Percentiles rank a stretch among this genome's conserved stretches.
These are phyloP conservation scores for Zoroaster sp. DNA, from an alignment of 53 echinoderm and acorn worm species.

Conservation along the genomic window DNA sequence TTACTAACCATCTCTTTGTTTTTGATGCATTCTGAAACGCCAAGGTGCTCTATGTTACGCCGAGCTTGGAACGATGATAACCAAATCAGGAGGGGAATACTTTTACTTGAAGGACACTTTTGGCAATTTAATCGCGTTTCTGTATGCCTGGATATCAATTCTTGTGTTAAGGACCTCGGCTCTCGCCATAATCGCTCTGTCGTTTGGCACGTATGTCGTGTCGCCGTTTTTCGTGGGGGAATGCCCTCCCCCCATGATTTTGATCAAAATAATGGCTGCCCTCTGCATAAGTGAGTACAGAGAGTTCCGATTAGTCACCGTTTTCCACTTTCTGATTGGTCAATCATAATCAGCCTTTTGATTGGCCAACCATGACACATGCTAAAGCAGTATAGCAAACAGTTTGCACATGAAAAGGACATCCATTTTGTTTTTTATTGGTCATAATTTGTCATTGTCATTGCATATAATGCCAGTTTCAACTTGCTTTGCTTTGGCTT, in stretches of 20 bases:
- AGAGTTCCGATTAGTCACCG: background rate
- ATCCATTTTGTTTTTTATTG: no score
- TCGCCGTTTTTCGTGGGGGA: constrained; percentile 54
- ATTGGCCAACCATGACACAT: background rate
- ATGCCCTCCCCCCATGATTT: constrained; percentile 16
- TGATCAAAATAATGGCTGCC: constrained; percentile 51
- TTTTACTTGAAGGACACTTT: constrained; percentile 25
- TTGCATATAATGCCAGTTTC: no score
- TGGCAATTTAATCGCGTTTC: background rate
- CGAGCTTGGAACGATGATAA: constrained; percentile 43
- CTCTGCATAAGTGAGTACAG: constrained; percentile 61
- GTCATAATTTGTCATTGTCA: no score
- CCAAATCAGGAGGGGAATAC: constrained; percentile 47
- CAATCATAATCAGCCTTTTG: background rate
- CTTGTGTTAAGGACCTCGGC: constrained; percentile 24
- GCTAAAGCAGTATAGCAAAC: no score
- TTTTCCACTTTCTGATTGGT: background rate
- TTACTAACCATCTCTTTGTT: background rate
- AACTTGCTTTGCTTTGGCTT: no score
- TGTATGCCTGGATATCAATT: constrained; percentile 30
- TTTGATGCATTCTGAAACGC: background rate
- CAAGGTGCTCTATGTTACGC: constrained; percentile 50
- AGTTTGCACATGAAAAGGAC: no score
- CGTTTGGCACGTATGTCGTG: constrained; percentile 63
- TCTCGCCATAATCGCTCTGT: constrained; percentile 59